Evolutionary conservation across 2,888 invertebrate species (phyloP), one percentile per base, ranked within the genome.

Genomic region (Acleris holmiana): DNA sequence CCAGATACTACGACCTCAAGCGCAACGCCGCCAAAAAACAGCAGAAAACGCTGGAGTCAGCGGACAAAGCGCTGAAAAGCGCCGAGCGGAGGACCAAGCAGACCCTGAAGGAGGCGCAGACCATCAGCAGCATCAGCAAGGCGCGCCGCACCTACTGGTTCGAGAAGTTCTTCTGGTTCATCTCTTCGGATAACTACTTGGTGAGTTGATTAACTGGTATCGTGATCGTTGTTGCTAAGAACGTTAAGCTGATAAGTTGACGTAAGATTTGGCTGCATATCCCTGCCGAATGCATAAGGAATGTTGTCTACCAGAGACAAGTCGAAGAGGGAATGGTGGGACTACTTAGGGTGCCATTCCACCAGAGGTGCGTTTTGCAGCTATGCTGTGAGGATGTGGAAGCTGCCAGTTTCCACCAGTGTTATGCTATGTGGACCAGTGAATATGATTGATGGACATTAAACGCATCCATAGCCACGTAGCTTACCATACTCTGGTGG

Each of bases 111-210:
- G 98, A 99, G 79, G 98, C 97, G 0, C 96, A 98, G 78, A 96
- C 97, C 0, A 97, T 98, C 73, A 97, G 98, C 60, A 97, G 95
- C 75, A 99, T 99, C 72, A 97, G 96, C 72, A 99, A 99, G 86
- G 97, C 97, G 1, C 93, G 99, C 51, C 98, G 98, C 89, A 96
- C 97, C 0, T 98, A 97, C 88, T 99, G 99, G 99, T 99, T 99
- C 93, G 99, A 99, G 91, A 99, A 99, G 88, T 99, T 99, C 90
- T 97, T 95, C 84, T 99, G 99, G 99, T 99, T 99, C 84, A 97
- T 99, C 70, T 98, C 98, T 40, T 97, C 98, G 0, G 99, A 99
- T 88, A 99, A 99, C 84, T 97, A 96, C 87, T 87, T 97, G 77
- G 95, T 88, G 64, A 82, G 81, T 71, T 4, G 49, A 49, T 7